Evolutionary conservation across 1,140 invertebrate genomes (phyloP).

Genomic region (Lamellibrachia luymesi): DNA sequence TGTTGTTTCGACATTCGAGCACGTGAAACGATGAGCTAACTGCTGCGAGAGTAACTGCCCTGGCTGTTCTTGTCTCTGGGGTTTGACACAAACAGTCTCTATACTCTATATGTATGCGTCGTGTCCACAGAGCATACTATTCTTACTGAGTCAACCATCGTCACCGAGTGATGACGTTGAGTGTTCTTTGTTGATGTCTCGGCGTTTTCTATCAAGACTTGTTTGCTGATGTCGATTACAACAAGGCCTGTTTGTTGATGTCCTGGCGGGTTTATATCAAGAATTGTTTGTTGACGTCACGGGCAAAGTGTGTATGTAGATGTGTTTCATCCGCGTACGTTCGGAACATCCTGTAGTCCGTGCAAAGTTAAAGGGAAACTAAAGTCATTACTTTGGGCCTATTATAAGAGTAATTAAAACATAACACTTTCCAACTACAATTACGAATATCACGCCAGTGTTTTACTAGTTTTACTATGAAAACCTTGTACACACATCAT

Average conservation of each 20-base stretch:
- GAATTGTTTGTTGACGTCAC: background rate
- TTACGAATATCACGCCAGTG: too few relatives aligned
- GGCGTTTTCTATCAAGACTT: background rate
- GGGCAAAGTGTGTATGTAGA: too few relatives aligned
- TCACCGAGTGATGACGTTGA: background rate
- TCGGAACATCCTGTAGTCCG: too few relatives aligned
- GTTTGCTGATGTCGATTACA: background rate
- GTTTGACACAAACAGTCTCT: too few relatives aligned
- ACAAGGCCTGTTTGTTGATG: background rate
- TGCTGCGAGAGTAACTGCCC: background rate
- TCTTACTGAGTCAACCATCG: background rate
- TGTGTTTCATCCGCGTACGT: too few relatives aligned
- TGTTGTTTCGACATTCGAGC: background rate
- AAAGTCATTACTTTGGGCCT: too few relatives aligned
- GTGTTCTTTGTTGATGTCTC: background rate
- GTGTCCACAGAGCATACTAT: background rate
- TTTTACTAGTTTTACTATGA: too few relatives aligned
- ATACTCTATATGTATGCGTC: background rate
- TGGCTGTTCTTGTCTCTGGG: too few relatives aligned
- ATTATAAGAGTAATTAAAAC: too few relatives aligned
- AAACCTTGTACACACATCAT: too few relatives aligned
- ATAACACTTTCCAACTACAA: too few relatives aligned
- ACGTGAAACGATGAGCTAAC: background rate
- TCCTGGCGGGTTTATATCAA: background rate
- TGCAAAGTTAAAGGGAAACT: too few relatives aligned